Evolutionary conservation across 2,113 vertebrate genomes (phyloP).

Genomic region (Syrrhaptes paradoxus): DNA sequence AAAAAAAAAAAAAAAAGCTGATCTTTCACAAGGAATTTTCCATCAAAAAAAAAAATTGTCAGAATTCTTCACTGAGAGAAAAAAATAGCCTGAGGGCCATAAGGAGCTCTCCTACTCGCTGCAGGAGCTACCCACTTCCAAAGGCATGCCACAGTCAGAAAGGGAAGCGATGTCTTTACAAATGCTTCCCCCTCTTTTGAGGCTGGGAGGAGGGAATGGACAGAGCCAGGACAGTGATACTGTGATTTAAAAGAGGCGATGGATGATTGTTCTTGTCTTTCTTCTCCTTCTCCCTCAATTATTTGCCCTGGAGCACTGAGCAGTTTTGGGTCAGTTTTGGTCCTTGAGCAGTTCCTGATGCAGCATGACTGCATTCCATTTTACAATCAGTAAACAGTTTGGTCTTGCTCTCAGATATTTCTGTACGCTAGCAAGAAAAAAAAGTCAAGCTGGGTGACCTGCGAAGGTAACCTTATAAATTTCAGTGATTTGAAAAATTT

Average conservation of each 20-base stretch:
- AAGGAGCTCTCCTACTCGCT: background rate
- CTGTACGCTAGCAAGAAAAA: background rate
- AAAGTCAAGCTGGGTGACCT: conserved; percentile 17
- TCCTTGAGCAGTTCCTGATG: background rate
- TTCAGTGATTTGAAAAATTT: conserved; percentile 57
- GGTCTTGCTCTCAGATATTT: background rate
- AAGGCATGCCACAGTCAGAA: background rate
- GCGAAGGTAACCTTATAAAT: conserved; percentile 64
- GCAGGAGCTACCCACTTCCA: background rate
- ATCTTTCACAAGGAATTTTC: background rate
- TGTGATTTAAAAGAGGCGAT: background rate
- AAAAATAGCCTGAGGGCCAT: background rate
- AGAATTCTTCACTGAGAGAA: background rate
- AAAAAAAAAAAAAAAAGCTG: background rate
- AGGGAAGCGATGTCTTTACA: background rate
- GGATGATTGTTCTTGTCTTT: background rate
- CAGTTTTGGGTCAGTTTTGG: background rate
- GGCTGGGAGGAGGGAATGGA: background rate
- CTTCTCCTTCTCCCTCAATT: background rate
- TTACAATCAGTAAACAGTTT: background rate
- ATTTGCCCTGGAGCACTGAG: background rate
- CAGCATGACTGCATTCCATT: background rate
- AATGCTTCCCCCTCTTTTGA: background rate
- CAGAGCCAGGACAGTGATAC: background rate
- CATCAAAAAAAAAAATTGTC: background rate